Evolutionary conservation across 2,888 invertebrate genomes (phyloP), one percentile per base, ranked within the genome.

Genomic region (Ophraella communa): DNA sequence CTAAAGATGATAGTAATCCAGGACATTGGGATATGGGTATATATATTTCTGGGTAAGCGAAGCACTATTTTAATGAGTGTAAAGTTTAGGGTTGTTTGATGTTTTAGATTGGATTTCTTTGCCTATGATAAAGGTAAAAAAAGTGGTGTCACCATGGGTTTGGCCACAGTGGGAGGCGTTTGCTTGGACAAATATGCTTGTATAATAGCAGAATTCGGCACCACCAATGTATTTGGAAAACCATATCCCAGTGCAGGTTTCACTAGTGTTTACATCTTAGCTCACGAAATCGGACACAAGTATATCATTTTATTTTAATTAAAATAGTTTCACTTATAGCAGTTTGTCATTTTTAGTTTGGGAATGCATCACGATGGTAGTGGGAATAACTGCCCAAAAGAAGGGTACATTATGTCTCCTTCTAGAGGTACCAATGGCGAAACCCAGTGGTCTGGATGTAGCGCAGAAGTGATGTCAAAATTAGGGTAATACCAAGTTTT

Each of bases 251-350:
- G 92, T 35, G 91, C 92, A 21, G 92, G 93, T n/a, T 92, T 92
- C 79, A 91, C 91, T 17, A 91, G 92, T 54, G 90, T 93, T 74
- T 93, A 91, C 81, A 90, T 93, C 77, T 86, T 92, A 67, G 92
- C 92, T 0, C 93, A 93, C 79, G 93, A 93, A 84, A 92, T 93
- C 66, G 93, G 92, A 67, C 93, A 91, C 82, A 92, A 92, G 92
- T 92, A 86, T 83, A 86, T 85, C 33, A 23, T 30, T 24, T 62
- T 52, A 45, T 17, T 39, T 21, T 45, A 8, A 33, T 39, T 33
- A 10, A 17, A 27, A 18, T 17, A 27, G 3, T 17, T 52, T 23
- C 20, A n/a, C 1, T 35, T 24, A 17, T 27, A 18, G 20, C 30
- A 59, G 14, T 60, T 61, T 45, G 59, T n/a, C n/a, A n/a, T 57